Base-by-base conservation (phyloP, 2,888 invertebrate genomes). In the Calliopum simillimum region DNA sequence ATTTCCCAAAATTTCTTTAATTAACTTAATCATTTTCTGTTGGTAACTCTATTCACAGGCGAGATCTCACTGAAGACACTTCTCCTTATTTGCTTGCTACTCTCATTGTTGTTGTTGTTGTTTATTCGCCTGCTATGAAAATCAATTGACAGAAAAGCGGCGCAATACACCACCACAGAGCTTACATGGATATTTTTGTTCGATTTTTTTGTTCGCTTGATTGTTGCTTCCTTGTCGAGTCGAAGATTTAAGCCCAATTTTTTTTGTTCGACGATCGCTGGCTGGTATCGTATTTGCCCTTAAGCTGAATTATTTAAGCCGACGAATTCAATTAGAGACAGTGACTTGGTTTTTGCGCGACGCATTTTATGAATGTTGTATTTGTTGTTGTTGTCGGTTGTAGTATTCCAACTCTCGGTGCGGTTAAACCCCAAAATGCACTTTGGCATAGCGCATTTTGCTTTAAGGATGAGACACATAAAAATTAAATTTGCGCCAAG, bases 241-340 rank as follows among this genome's bases (percentile, higher is more conserved):
- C 55, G 46, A 16, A 33, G 21, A 41, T 67, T 49, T 25, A 58
- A 33, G 19, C 49, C 49, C 47, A 67, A 12, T 49, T 67, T 59
- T 21, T 19, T 6, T 46, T 58, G 47, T 23, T 43, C 55, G 33
- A 33, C 33, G 33, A 33, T 5, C 33, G 33, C 8, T 2, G 33
- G 11, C n/a, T 25, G 44, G 61, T 21, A n/a, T 61, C 21, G 43
- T 44, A 4, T n/a, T 58, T 81, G 81, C 81, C 84, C 81, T 80
- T 77, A 79, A 83, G 85, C 82, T 82, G 83, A 84, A 84, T 84
- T 84, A 84, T 84, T 84, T 82, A 84, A 84, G 76, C 83, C 84
- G 83, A 84, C 83, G 84, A 84, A 84, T 84, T 84, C 84, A 84
- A 84, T 84, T 84, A 84, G 84, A 82, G 84, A 78, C 82, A 79